Evolutionary conservation across 2,113 vertebrate genomes (phyloP).

Genomic region (Mirounga angustirostris): DNA sequence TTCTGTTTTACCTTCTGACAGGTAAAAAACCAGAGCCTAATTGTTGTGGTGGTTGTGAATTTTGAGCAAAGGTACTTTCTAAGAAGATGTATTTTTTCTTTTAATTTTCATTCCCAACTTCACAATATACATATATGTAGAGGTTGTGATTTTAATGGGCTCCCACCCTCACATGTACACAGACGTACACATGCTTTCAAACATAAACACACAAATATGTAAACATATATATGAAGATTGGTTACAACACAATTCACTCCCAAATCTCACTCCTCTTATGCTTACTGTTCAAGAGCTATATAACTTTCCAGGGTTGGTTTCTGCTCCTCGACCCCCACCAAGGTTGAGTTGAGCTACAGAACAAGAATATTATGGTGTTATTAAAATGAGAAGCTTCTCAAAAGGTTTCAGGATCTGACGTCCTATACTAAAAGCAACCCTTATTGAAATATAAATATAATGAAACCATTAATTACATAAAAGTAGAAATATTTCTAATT

Average conservation of each 20-base stretch:
- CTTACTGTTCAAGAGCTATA: constrained; percentile 62
- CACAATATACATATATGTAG: background rate
- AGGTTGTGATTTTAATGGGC: background rate
- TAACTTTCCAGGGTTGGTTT: background rate
- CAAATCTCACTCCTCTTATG: constrained; percentile 69
- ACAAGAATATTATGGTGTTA: background rate
- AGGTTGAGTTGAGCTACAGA: constrained; percentile 38
- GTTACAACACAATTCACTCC: constrained; percentile 5
- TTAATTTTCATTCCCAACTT: background rate
- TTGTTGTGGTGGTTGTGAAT: constrained; percentile 65
- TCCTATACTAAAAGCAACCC: background rate
- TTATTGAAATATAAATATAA: constrained; percentile 12
- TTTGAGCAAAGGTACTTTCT: constrained; percentile 34
- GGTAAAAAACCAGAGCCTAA: constrained; percentile 60
- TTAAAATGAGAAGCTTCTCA: background rate
- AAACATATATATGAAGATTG: constrained; percentile 8
- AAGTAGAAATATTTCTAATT: background rate
- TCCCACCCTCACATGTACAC: background rate
- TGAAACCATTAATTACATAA: background rate
- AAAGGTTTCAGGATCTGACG: constrained; percentile 45
- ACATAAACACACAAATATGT: background rate
- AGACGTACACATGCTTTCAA: background rate
- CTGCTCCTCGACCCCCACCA: background rate
- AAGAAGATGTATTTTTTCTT: constrained; percentile 49
- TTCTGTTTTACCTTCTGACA: constrained; percentile 37